A percentile compares a stretch with the other conserved stretches of the same genome.
These are phyloP conservation scores for Araneus ventricosus DNA, from an alignment of 1,140 invertebrate species.

Conservation along the genomic window DNA sequence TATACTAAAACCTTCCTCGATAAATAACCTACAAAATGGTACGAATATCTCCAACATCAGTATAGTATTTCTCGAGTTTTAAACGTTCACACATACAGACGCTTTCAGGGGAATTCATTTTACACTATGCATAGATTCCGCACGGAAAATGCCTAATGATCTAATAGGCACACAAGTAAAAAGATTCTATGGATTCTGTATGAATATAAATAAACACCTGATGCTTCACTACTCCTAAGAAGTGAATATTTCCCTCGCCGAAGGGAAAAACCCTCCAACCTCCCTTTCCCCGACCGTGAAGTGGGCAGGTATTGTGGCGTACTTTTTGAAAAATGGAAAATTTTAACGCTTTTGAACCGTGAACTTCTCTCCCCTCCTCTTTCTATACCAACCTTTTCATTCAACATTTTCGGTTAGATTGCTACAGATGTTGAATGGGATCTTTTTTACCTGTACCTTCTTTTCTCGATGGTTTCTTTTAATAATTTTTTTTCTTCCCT, in stretches of 20 bases:
- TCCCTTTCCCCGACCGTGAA: neutral
- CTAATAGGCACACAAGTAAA: neutral
- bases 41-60: too few relatives aligned
- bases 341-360: conserved; percentile 52
- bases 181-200: too few relatives aligned
- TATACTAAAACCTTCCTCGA: too few relatives aligned
- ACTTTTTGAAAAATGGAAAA: conserved; percentile 54
- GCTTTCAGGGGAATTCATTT: too few relatives aligned
- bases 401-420: conserved; percentile 54
- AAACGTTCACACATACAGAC: too few relatives aligned
- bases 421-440: neutral
- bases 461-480: neutral
- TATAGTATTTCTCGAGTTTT: too few relatives aligned
- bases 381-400: neutral
- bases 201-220: neutral
- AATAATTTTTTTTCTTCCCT: neutral
- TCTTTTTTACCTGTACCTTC: neutral
- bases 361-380: neutral
- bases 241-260: neutral
- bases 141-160: too few relatives aligned
- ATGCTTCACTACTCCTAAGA: neutral
- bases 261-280: neutral
- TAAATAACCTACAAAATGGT: too few relatives aligned
- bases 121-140: too few relatives aligned
- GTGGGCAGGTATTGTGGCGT: conserved; percentile 2